Percentiles rank a stretch among this genome's conserved stretches.
Conservation (phyloP, 2,797 vertebrate genomes). For the Enoplosus armatus region DNA sequence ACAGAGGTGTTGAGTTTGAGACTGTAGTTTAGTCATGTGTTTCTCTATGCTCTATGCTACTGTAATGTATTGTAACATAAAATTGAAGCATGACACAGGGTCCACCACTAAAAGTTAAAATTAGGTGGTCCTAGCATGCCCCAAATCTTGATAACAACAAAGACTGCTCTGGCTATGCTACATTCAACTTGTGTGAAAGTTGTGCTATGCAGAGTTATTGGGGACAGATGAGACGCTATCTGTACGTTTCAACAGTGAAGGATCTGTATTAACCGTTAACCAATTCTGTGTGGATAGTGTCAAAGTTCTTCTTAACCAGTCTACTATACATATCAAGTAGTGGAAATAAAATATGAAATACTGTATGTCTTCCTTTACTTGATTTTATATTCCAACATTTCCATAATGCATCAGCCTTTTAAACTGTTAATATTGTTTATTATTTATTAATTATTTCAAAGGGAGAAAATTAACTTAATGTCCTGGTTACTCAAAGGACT, state of each 20-base stretch:
- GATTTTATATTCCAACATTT: not conserved
- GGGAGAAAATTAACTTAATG: not conserved
- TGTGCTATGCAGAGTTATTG: not conserved
- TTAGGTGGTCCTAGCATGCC: no score
- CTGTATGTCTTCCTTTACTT: not conserved
- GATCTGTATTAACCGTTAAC: not conserved
- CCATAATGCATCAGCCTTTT: not conserved
- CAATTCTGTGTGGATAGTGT: not conserved
- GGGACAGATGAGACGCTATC: not conserved
- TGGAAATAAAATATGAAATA: not conserved
- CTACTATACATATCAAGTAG: not conserved
- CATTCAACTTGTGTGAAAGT: no score
- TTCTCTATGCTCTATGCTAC: no score
- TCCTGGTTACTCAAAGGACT: not conserved
- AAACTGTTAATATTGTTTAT: not conserved
- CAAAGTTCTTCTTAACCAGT: not conserved
- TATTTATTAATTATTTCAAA: slow-evolving; percentile 10
- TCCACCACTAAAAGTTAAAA: no score
- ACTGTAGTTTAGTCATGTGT: not conserved
- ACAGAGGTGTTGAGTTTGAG: not conserved
- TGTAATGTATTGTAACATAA: no score
- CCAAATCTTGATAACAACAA: no score
- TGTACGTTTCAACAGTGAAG: not conserved
- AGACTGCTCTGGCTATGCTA: no score
- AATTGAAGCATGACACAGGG: no score